These are phyloP conservation scores for Acanthurus lineatus DNA, from an alignment of 2,797 vertebrate species.

Conservation along the genomic window DNA sequence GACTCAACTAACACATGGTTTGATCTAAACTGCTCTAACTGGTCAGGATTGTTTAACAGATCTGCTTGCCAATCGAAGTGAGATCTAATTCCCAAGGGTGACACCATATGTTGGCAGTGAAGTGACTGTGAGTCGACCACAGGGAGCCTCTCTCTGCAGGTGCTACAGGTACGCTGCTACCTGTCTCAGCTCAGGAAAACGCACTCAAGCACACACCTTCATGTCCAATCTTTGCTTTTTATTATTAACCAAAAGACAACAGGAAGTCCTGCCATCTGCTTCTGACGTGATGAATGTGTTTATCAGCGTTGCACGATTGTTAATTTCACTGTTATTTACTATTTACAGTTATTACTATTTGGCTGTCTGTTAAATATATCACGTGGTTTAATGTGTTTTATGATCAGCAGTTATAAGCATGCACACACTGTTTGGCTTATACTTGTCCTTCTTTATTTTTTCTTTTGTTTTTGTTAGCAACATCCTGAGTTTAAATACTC, in stretches of 20 bases:
- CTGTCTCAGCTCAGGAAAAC: too few species aligned
- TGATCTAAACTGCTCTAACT: too few species aligned
- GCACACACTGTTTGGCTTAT: too few species aligned
- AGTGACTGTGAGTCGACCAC: too few species aligned
- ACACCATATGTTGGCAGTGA: constrained; percentile 45
- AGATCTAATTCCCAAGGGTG: constrained; percentile 30
- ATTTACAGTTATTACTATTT: too few species aligned
- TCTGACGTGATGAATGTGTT: constrained; percentile 16
- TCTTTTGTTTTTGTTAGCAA: background rate
- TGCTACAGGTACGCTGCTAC: too few species aligned
- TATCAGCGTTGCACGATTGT: background rate
- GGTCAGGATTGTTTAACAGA: background rate
- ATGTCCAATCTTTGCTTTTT: background rate
- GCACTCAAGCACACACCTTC: too few species aligned
- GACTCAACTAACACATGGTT: too few species aligned
- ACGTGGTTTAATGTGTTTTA: background rate
- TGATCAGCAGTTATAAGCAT: background rate
- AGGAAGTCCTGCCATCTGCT: background rate
- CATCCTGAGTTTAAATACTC: background rate
- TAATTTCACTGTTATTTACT: background rate
- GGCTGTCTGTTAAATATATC: background rate
- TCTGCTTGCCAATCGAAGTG: constrained; percentile 28
- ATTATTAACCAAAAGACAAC: background rate
- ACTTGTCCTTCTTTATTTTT: background rate
- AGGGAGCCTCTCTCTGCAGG: too few species aligned